Conservation (phyloP, 2,113 vertebrate species). For the Crypturellus undulatus region DNA sequence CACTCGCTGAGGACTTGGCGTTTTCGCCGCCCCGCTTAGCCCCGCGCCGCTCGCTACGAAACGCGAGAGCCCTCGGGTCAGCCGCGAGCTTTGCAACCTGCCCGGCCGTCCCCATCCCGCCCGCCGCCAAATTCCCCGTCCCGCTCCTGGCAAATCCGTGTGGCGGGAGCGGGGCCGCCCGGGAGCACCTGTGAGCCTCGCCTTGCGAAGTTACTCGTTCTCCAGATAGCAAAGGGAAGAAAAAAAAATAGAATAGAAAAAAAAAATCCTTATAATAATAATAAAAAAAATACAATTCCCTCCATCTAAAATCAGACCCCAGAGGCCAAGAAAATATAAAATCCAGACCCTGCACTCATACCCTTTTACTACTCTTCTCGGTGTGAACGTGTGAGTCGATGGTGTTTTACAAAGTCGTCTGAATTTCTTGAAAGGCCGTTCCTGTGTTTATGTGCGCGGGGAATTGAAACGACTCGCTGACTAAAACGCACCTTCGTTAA, state of each 20-base stretch:
- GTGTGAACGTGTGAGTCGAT: constrained; percentile 62
- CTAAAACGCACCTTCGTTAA: background rate
- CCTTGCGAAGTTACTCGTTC: constrained; percentile 39
- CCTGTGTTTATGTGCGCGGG: constrained; percentile 48
- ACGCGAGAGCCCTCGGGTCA: constrained; percentile 14
- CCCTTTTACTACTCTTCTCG: constrained; percentile 62
- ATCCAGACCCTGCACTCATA: constrained; percentile 54
- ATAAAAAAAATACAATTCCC: background rate
- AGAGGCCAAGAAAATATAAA: constrained; percentile 61
- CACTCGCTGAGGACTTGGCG: background rate
- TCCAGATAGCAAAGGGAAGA: background rate
- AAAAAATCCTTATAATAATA: background rate
- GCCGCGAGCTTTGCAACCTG: background rate
- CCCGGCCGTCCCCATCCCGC: background rate
- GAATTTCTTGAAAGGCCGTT: constrained; percentile 58
- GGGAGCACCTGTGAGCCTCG: constrained; percentile 52
- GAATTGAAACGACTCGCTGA: constrained; percentile 3
- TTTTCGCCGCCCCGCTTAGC: background rate
- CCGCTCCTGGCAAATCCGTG: background rate
- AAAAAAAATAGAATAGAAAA: background rate
- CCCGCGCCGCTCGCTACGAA: background rate
- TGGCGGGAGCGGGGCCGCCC: background rate
- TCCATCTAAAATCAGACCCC: constrained; percentile 55
- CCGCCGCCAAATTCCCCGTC: background rate
- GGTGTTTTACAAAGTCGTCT: constrained; percentile 66